These are phyloP conservation scores for Chelmon rostratus DNA, from an alignment of 2,797 vertebrate genomes.

Conservation along the genomic window DNA sequence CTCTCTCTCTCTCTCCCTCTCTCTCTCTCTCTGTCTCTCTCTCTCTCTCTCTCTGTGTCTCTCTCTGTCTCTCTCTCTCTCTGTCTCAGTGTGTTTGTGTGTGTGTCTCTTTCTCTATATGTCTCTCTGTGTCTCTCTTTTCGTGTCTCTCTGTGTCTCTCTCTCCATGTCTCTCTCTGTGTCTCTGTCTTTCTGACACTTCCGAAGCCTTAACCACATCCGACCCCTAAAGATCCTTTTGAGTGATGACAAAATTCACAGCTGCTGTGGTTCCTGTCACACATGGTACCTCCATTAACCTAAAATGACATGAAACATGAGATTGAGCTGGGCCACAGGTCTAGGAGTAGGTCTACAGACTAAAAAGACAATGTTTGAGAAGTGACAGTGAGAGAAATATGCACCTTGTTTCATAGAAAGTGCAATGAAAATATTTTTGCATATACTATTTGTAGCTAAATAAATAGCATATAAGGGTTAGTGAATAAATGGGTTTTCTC, in stretches of 20 bases:
- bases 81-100: background rate
- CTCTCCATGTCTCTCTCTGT: conserved; percentile 32
- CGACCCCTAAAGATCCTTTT: conserved; percentile 72
- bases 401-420: conserved; percentile 1
- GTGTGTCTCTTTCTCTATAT: conserved; percentile 7
- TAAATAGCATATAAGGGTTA: background rate
- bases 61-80: conserved; percentile 36
- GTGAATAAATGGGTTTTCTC: conserved; percentile 15
- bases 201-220: conserved; percentile 82
- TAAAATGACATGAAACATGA: conserved; percentile 43
- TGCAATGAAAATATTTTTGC: background rate
- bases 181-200: conserved; percentile 59
- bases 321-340: conserved; percentile 1
- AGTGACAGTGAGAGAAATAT: conserved; percentile 1
- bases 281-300: conserved; percentile 51
- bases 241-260: conserved; percentile 70
- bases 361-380: background rate
- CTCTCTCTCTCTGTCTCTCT: conserved; percentile 36
- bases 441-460: conserved; percentile 1
- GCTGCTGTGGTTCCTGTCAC: conserved; percentile 61
- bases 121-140: conserved; percentile 37
- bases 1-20: conserved; percentile 38
- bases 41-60: conserved; percentile 39
- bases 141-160: conserved; percentile 39
- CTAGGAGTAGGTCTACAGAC: background rate